Evolutionary conservation across 2,888 invertebrate species (phyloP), one percentile per base, ranked within the genome.

Genomic region (Matsumyia berberina): DNA sequence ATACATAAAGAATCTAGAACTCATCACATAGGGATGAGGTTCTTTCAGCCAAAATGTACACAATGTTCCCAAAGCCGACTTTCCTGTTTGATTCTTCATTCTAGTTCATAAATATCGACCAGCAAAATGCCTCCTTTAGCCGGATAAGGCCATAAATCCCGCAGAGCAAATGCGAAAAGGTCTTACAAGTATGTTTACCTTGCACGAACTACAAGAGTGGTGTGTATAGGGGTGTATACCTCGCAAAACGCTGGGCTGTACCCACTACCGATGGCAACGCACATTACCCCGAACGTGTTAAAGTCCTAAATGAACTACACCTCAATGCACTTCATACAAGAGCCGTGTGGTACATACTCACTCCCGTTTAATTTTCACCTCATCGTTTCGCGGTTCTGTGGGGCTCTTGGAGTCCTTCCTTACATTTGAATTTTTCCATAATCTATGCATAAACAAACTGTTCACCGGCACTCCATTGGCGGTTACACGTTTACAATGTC

Each of bases 391-490:
- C n/a, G n/a, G n/a, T n/a, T n/a, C n/a, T n/a, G n/a, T n/a, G n/a
- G n/a, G n/a, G 7, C 24, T 37, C 19, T 8, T 9, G 2, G 17
- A n/a, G 19, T 19, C 9, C 3, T 19, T 39, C n/a, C n/a, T 12
- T 17, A 15, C 46, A 62, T 62, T 64, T 64, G 33, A 46, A 64
- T 46, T 44, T 31, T 67, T 19, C 44, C 42, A n/a, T 67, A 80
- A 67, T 74, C 42, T 79, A 79, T 79, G 46, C 78, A 46, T 33
- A 57, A 72, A 46, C 58, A 74, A 60, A 80, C 51, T 35, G 49
- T 33, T 51, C 57, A 51, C 29, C 58, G 58, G 29, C 66, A 66
- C 46, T 73, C 57, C 39, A 64, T 58, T 58, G 33, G 44, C 53
- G 49, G n/a, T n/a, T n/a, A 60, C 73, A 58, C 74, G 67, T 74